These are phyloP conservation scores for Deladenus siricidicola DNA, from an alignment of 2,888 invertebrate genomes.

Conservation along the genomic window DNA sequence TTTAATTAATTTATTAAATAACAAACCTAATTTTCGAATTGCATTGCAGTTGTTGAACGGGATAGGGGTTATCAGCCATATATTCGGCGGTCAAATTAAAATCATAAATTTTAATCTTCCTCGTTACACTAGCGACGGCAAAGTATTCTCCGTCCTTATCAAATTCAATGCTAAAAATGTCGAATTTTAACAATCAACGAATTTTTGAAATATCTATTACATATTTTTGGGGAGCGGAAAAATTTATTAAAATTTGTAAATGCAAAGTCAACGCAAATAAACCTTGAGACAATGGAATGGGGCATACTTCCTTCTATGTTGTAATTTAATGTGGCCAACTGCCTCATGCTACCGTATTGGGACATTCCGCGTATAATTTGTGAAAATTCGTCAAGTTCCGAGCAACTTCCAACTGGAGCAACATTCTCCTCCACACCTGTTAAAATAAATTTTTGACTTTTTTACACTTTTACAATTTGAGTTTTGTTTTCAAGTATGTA, in stretches of 20 bases:
- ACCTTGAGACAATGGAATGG: conserved; percentile 60
- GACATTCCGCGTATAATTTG: conserved; percentile 79
- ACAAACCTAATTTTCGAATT: conserved; percentile 70
- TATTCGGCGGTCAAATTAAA: conserved; percentile 68
- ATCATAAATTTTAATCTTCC: conserved; percentile 78
- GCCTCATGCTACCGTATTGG: conserved; percentile 68
- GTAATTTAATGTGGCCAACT: conserved; percentile 78
- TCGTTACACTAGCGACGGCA: conserved; percentile 88
- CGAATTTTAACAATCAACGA: no score
- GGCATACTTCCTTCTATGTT: conserved; percentile 72
- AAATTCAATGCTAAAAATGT: conserved; percentile 77
- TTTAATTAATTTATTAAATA: background rate
- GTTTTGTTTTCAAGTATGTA: no score
- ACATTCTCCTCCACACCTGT: background rate
- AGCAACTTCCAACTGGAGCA: conserved; percentile 18
- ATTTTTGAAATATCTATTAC: background rate
- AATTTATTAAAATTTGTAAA: background rate
- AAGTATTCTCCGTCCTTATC: conserved; percentile 90
- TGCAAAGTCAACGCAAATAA: background rate
- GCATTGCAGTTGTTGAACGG: conserved; percentile 77
- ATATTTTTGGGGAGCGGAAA: background rate
- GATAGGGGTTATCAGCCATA: conserved; percentile 77
- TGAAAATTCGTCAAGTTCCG: conserved; percentile 63
- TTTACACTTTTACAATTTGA: background rate
- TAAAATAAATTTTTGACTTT: background rate